phyloP scores from a whole-genome alignment of 2,113 vertebrate species.

The Oophaga pumilio region DNA sequence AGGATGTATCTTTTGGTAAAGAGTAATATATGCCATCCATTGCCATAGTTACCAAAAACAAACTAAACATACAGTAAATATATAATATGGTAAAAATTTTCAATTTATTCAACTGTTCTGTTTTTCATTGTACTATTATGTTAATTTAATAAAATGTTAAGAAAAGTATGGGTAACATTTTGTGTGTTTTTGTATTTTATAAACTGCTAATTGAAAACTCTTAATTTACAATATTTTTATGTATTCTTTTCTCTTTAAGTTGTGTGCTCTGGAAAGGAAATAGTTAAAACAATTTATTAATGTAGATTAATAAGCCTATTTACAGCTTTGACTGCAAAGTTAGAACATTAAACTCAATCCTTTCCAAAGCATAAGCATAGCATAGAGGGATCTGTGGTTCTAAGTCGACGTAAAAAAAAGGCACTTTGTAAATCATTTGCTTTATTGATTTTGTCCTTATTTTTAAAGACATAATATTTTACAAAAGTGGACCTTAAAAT shows the following conservation, averaged over 20 bases:
- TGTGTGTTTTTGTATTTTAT: neutral
- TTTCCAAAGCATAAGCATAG: too few relatives aligned
- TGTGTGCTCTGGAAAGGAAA: too few relatives aligned
- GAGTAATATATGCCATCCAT: neutral
- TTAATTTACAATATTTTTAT: too few relatives aligned
- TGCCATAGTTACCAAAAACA: neutral
- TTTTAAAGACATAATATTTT: neutral
- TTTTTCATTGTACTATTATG: constrained; percentile 2
- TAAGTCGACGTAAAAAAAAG: neutral
- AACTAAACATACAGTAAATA: neutral
- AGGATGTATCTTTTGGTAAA: neutral
- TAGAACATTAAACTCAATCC: too few relatives aligned
- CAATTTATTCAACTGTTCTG: neutral
- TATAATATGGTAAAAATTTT: neutral
- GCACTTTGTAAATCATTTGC: neutral
- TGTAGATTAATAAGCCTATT: too few relatives aligned
- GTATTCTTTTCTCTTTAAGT: too few relatives aligned
- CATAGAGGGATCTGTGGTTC: too few relatives aligned
- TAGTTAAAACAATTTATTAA: too few relatives aligned
- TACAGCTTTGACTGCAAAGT: too few relatives aligned
- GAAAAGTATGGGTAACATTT: neutral
- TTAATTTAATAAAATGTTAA: constrained; percentile 12
- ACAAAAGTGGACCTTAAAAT: too few relatives aligned
- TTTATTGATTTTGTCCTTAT: neutral
- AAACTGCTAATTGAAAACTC: too few relatives aligned